Evolutionary conservation across 2,113 vertebrate species (phyloP).

Genomic region (Oncorhynchus gorbuscha): DNA sequence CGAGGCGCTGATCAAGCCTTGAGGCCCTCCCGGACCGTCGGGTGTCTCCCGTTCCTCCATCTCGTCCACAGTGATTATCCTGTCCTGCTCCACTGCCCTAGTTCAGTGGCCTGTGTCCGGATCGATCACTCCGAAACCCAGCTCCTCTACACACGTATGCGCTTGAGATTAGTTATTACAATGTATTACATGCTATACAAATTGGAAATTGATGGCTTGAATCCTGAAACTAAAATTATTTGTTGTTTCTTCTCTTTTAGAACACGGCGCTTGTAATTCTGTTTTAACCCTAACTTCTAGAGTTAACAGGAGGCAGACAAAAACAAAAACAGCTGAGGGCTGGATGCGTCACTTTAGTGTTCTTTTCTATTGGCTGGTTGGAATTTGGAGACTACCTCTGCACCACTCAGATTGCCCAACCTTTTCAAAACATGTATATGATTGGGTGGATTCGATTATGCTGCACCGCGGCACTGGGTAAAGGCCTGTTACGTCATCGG

Average conservation of each 20-base stretch:
- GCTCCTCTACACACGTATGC: constrained; percentile 65
- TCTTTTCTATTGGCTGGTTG: constrained; percentile 44
- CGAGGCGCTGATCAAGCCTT: constrained; percentile 81
- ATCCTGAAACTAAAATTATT: too few relatives aligned
- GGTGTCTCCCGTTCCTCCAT: constrained; percentile 70
- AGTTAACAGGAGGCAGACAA: constrained; percentile 45
- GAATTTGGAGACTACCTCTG: background rate
- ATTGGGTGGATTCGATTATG: constrained; percentile 27
- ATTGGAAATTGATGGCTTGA: background rate
- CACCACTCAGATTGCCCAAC: constrained; percentile 34
- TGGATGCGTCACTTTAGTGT: constrained; percentile 50
- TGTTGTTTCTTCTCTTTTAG: background rate
- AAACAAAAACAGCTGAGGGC: constrained; percentile 76
- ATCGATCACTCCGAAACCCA: constrained; percentile 56
- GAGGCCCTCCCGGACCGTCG: constrained; percentile 49
- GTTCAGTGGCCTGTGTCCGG: constrained; percentile 63
- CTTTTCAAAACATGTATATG: background rate
- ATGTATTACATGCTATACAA: background rate
- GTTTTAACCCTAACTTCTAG: constrained; percentile 51
- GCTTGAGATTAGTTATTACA: constrained; percentile 11
- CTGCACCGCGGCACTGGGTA: too few relatives aligned
- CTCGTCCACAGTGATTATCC: constrained; percentile 31
- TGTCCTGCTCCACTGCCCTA: constrained; percentile 41
- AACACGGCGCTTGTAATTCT: constrained; percentile 34
- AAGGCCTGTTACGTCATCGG: too few relatives aligned